Base-by-base conservation (phyloP, 2,797 vertebrate genomes). In the Cyprinella venusta region DNA sequence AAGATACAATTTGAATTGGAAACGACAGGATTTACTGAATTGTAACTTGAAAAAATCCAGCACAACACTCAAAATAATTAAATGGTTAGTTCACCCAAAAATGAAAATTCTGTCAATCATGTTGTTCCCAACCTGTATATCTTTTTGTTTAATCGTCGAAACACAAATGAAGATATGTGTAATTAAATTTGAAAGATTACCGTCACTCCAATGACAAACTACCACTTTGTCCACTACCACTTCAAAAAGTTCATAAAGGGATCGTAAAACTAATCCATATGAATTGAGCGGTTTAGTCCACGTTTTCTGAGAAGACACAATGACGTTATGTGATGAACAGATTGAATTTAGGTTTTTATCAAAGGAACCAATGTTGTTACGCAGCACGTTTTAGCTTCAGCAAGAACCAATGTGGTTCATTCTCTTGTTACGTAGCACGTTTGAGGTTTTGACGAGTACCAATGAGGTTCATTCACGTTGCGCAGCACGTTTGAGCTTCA, bases 11-110 rank as follows among this genome's bases (percentile, higher is more conserved):
- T 19, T 52, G 26, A 72, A 50, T 19, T 0, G 16, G 69, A 72
- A 72, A 72, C 33, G 70, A 52, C 9, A 33, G 70, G 19, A 74
- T 74, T 56, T 56, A 54, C 19, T 54, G 50, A 74, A 38, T 54
- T 54, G 26, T 36, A n/a, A 52, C 70, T 12, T 4, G 21, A 72
- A 33, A 2, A 52, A 36, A 36, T 54, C n/a, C 1, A 36, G 30
- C 48, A 54, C 33, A 36, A 50, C 2, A 33, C 16, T 21, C 18
- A n/a, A 33, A 52, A 36, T 36, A 36, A 36, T 30, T 21, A 52
- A 61, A 61, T 6, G 59, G 12, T 61, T 61, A 7, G 10, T 15
- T 61, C 24, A 24, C 56, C n/a, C 10, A 13, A 61, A 13, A 61
- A 61, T 5, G 9, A 4, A 12, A 59, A 10, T 5, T 8, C 2